Evolutionary conservation across 2,888 invertebrate species (phyloP).

Genomic region (Agonopterix arenella): DNA sequence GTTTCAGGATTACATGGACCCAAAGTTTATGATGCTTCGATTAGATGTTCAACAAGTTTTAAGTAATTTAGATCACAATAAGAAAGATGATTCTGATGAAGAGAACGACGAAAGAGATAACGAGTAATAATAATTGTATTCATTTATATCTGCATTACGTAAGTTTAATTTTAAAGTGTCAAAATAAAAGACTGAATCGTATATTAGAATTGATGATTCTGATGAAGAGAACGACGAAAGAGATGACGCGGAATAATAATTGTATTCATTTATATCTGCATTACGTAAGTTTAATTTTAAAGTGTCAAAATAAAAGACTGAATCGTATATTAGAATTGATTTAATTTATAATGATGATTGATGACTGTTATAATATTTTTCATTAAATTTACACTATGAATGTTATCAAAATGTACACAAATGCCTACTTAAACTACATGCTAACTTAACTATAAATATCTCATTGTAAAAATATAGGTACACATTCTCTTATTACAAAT

Average conservation of each 20-base stretch:
- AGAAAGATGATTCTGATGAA: conserved; percentile 15
- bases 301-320: conserved; percentile 55
- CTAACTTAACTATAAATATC: conserved; percentile 55
- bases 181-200: conserved; percentile 39
- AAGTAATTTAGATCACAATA: conserved; percentile 49
- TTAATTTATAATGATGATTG: conserved; percentile 61
- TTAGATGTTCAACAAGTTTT: conserved; percentile 66
- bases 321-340: conserved; percentile 51
- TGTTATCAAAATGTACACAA: conserved; percentile 72
- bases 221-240: conserved; percentile 21
- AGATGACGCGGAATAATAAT: conserved; percentile 16
- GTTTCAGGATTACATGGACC: conserved; percentile 64
- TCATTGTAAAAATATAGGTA: conserved; percentile 70
- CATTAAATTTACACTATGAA: conserved; percentile 35
- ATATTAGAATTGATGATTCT: conserved; percentile 39
- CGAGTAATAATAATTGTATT: conserved; percentile 11
- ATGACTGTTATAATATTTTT: conserved; percentile 56
- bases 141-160: not conserved
- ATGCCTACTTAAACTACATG: conserved; percentile 40
- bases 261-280: not conserved
- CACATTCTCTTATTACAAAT: conserved; percentile 40
- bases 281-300: not conserved
- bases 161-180: not conserved
- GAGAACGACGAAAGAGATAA: conserved; percentile 24
- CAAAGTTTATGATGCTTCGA: conserved; percentile 67